Evolutionary conservation across 2,797 vertebrate species (phyloP).

Genomic region (Delichon dasypus): DNA sequence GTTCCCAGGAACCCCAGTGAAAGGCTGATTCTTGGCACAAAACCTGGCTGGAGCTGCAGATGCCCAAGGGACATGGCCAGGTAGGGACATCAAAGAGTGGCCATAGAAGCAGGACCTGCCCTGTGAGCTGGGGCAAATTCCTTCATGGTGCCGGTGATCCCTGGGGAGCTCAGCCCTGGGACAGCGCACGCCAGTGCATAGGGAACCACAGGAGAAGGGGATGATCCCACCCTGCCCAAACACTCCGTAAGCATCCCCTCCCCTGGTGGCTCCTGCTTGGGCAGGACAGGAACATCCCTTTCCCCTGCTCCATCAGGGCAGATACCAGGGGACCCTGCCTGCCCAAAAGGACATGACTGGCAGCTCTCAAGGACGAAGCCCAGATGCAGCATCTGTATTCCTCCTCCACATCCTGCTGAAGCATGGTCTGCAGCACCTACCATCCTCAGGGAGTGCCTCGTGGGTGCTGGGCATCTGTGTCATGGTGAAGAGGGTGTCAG

Average conservation of each 20-base stretch:
- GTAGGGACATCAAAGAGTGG: neutral
- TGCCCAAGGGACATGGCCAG: neutral
- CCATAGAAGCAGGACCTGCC: neutral
- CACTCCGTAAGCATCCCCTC: neutral
- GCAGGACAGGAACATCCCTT: neutral
- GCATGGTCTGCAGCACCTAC: slow-evolving; percentile 72
- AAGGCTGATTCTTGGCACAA: neutral
- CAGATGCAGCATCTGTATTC: neutral
- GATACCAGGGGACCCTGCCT: neutral
- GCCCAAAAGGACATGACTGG: neutral
- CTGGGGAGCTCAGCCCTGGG: neutral
- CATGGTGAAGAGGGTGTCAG: slow-evolving; percentile 98
- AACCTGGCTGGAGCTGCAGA: neutral
- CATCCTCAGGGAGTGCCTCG: slow-evolving; percentile 79
- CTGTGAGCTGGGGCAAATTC: neutral
- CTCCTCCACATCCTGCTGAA: neutral
- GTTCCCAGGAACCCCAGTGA: neutral
- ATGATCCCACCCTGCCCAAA: neutral
- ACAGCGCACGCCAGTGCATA: accelerated
- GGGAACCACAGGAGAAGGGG: neutral
- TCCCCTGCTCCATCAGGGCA: neutral
- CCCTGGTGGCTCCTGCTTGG: neutral
- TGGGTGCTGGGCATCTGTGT: slow-evolving; percentile 85
- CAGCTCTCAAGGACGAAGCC: neutral
- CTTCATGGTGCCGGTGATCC: accelerated